These are phyloP conservation scores for Hippoglossus hippoglossus DNA, from an alignment of 2,797 vertebrate genomes.

Conservation along the genomic window DNA sequence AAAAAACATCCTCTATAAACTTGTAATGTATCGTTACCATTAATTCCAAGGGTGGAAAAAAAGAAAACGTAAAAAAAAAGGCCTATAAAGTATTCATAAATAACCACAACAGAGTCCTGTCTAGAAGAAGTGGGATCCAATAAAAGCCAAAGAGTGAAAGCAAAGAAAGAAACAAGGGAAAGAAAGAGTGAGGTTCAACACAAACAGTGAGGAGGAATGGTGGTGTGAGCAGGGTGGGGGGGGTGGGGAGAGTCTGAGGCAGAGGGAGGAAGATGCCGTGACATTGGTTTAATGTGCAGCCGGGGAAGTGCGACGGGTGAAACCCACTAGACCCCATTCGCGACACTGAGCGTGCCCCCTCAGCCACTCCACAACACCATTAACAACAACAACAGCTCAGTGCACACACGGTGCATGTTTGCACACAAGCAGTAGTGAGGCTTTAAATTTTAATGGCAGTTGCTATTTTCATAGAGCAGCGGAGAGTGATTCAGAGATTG, in stretches of 20 bases:
- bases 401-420: conserved; percentile 42
- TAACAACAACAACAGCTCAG: conserved; percentile 54
- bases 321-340: conserved; percentile 52
- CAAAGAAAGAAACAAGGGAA: conserved; percentile 35
- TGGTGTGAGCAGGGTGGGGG: conserved; percentile 7
- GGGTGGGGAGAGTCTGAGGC: conserved; percentile 15
- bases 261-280: conserved; percentile 56
- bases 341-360: conserved; percentile 53
- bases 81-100: conserved; percentile 56
- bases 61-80: conserved; percentile 43
- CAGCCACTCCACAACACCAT: conserved; percentile 46
- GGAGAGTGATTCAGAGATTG: conserved; percentile 57
- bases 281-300: conserved; percentile 59
- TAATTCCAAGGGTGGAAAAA: conserved; percentile 15
- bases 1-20: conserved; percentile 50
- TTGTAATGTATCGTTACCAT: conserved; percentile 40
- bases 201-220: conserved; percentile 26
- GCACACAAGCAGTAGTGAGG: conserved; percentile 64
- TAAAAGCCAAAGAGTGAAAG: conserved; percentile 52
- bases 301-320: conserved; percentile 37
- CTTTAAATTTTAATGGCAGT: conserved; percentile 72
- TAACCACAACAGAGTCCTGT: conserved; percentile 56
- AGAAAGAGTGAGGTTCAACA: conserved; percentile 25
- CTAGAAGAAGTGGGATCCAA: conserved; percentile 44
- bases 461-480: conserved; percentile 62